These are phyloP conservation scores for Galagoides demidoff DNA, from an alignment of 2,797 vertebrate species.

Conservation along the genomic window DNA sequence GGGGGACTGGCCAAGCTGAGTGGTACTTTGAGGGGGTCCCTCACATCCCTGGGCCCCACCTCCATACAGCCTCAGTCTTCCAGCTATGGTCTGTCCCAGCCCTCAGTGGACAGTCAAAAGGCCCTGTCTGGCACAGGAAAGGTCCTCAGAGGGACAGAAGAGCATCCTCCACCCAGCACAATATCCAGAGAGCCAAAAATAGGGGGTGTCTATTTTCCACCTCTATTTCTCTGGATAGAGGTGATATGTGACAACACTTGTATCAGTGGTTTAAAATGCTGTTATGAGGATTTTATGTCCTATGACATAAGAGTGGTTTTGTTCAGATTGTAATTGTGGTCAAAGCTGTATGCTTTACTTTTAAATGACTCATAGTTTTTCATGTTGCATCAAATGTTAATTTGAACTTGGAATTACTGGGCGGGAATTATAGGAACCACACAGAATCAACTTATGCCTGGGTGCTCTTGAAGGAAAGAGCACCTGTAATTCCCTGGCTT, in stretches of 20 bases:
- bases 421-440: background rate
- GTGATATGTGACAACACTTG: background rate
- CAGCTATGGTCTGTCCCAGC: background rate
- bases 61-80: background rate
- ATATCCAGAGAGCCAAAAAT: background rate
- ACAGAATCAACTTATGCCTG: background rate
- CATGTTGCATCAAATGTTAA: background rate
- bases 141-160: background rate
- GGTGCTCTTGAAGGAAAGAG: background rate
- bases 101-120: background rate
- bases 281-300: background rate
- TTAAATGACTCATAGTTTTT: background rate
- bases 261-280: background rate
- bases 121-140: background rate
- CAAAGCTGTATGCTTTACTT: conserved; percentile 42
- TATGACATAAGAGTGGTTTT: background rate
- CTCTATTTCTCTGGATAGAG: background rate
- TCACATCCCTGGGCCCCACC: background rate
- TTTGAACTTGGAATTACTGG: background rate
- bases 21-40: background rate
- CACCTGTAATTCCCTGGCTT: too few relatives aligned
- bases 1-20: background rate
- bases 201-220: background rate
- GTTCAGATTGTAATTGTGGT: background rate
- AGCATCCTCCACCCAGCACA: background rate